phyloP scores from a whole-genome alignment of 2,888 invertebrate genomes.

The Apodemia arnacis region DNA sequence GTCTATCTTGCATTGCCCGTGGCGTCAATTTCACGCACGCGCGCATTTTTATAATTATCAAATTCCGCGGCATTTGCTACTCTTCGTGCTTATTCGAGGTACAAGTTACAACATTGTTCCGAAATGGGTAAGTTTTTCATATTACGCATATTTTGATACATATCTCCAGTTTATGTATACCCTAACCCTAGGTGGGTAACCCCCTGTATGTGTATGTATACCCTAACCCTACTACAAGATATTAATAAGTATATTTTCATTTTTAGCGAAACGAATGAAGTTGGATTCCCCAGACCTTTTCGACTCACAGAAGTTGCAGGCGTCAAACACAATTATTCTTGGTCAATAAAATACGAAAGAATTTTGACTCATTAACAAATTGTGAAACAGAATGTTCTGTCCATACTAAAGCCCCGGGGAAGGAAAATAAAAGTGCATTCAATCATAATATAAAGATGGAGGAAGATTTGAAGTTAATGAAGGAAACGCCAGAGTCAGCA shows the following conservation, averaged over 20 bases:
- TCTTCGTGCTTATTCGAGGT: neutral
- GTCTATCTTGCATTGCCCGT: neutral
- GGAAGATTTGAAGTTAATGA: conserved; percentile 3
- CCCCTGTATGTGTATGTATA: too few species aligned
- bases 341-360: neutral
- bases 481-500: neutral
- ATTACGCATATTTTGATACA: conserved; percentile 3
- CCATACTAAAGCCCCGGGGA: neutral
- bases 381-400: conserved; percentile 1
- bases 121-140: conserved; percentile 1
- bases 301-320: neutral
- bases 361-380: conserved; percentile 4
- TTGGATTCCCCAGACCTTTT: conserved; percentile 5
- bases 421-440: neutral
- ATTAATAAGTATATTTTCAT: neutral
- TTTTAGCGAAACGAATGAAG: conserved; percentile 6
- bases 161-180: neutral
- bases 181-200: too few species aligned
- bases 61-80: neutral
- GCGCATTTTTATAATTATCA: neutral
- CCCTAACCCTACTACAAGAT: neutral
- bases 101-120: neutral
- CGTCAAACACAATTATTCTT: neutral
- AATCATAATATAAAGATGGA: conserved; percentile 11
- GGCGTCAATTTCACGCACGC: neutral